A percentile compares a stretch with the other conserved stretches of the same genome.
phyloP scores from a whole-genome alignment of 2,113 vertebrate species.

The Hemiprocne comata region DNA sequence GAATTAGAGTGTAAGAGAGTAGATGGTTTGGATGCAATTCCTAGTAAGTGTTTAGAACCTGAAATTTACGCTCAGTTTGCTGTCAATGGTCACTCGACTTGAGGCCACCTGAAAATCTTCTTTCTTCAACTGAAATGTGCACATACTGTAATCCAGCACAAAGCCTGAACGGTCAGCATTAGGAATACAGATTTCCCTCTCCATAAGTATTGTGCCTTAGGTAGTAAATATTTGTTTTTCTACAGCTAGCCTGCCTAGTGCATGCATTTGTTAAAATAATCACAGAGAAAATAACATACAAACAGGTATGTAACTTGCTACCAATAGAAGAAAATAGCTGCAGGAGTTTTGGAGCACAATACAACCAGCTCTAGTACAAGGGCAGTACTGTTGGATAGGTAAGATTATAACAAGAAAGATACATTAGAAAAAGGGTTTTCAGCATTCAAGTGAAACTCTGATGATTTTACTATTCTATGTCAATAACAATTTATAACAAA shows the following conservation, averaged over 20 bases:
- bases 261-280: neutral
- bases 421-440: neutral
- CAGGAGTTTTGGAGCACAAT: neutral
- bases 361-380: neutral
- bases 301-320: neutral
- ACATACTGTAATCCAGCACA: neutral
- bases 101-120: neutral
- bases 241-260: neutral
- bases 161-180: neutral
- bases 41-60: neutral
- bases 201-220: neutral
- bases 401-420: neutral
- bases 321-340: neutral
- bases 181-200: neutral
- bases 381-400: neutral
- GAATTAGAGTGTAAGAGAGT: neutral
- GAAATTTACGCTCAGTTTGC: neutral
- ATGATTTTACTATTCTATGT: neutral
- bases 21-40: neutral
- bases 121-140: neutral
- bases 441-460: neutral
- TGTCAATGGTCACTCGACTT: neutral
- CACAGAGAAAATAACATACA: neutral
- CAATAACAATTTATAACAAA: neutral
- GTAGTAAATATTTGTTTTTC: neutral